Base-by-base conservation (phyloP, 2,113 vertebrate genomes). In the Malurus cyaneus region DNA sequence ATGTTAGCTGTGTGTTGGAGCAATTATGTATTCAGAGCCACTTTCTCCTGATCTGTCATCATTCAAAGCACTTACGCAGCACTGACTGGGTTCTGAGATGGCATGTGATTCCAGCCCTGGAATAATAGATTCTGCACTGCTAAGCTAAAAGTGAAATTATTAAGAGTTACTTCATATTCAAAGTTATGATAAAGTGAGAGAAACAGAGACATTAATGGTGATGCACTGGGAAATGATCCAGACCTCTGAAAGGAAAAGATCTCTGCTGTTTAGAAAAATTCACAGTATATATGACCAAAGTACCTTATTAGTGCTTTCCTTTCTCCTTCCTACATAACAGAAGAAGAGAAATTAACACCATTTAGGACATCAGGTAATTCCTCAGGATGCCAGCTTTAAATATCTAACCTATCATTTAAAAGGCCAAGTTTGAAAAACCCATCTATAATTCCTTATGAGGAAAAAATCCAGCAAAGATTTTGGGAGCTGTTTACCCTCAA, bases 131-230 rank as follows among this genome's bases (percentile, higher is more conserved):
- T 97, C 86, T 92, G 93, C 96, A 92, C 92, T 74, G 67, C 91
- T 97, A 93, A 96, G 91, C 94, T 94, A 92, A 97, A 97, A 96
- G 77, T 67, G 89, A 78, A 97, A 97, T 96, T 83, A 97, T 96
- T 89, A 88, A 82, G 96, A 97, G 89, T 94, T 90, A 87, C 93
- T 96, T 96, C 78, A 87, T 90, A 96, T 94, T 92, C 94, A 16
- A 94, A 95, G 77, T 95, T 95, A 94, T 85, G 89, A 95, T 96
- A 80, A 91, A 95, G 65, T 67, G 95, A 80, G 88, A 97, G 93
- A 95, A 97, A 97, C 69, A 96, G 53, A 94, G 87, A 73, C 46
- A 71, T 79, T 92, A 91, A 89, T 69, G 50, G 81, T 39, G 56
- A 89, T 94, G 67, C 74, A 56, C 66, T 79, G 71, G 72, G 88